These are phyloP conservation scores for Malthinus flaveolus DNA, from an alignment of 2,888 invertebrate species.

Conservation along the genomic window DNA sequence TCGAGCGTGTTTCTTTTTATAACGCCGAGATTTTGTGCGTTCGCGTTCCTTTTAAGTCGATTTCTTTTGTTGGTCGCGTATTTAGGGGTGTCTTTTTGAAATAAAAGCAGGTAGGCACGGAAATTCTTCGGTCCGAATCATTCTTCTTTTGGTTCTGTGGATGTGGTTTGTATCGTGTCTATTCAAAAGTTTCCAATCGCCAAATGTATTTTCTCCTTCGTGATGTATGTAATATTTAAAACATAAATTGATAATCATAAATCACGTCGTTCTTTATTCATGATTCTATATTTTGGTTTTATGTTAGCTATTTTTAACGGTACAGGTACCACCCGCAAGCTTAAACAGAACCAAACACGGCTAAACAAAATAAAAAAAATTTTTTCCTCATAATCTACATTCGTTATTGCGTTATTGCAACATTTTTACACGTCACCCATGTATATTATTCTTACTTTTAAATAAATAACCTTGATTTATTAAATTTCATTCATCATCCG, in stretches of 20 bases:
- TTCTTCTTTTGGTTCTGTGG: slow-evolving; percentile 16
- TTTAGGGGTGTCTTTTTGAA: slow-evolving; percentile 5
- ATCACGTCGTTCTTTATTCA: slow-evolving; percentile 10
- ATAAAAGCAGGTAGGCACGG: background rate
- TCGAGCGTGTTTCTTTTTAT: slow-evolving; percentile 15
- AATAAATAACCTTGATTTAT: no score
- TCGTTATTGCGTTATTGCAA: no score
- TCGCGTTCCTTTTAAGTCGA: slow-evolving; percentile 13
- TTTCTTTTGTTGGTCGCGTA: slow-evolving; percentile 3
- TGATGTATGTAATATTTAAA: background rate
- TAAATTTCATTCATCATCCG: no score
- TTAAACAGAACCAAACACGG: background rate
- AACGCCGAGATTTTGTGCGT: background rate
- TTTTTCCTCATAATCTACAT: no score
- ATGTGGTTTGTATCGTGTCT: background rate
- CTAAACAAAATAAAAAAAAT: no score
- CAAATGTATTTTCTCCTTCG: slow-evolving; percentile 1
- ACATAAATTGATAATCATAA: slow-evolving; percentile 12
- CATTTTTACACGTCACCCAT: no score
- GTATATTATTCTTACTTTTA: no score
- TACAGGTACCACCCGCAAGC: slow-evolving; percentile 10
- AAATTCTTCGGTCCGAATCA: background rate
- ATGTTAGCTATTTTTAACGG: slow-evolving; percentile 12
- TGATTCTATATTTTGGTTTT: slow-evolving; percentile 10
- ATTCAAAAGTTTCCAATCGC: slow-evolving; percentile 4